phyloP scores from a whole-genome alignment of 2,797 vertebrate genomes.

The Apogon hyalosoma region DNA sequence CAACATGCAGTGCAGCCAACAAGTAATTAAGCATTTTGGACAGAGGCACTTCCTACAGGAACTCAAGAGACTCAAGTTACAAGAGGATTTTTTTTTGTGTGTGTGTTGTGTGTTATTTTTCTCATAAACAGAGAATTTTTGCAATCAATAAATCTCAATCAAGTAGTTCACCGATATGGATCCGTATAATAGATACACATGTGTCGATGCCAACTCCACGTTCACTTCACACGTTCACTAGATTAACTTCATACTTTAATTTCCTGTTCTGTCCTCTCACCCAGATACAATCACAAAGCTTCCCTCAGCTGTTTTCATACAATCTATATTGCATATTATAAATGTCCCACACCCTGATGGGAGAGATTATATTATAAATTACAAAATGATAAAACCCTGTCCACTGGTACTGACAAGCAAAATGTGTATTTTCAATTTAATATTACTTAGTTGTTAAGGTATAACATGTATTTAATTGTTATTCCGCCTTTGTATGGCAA shows the following conservation, averaged over 20 bases:
- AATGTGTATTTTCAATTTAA: neutral
- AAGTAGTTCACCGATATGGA: constrained; percentile 1
- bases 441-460: neutral
- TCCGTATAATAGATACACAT: constrained; percentile 6
- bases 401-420: neutral
- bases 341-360: neutral
- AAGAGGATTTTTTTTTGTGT: neutral
- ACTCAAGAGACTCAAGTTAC: neutral
- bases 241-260: constrained; percentile 28
- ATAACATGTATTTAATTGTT: neutral
- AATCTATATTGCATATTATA: neutral
- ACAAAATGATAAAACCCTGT: neutral
- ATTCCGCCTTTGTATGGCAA: constrained; percentile 6
- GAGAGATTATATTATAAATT: constrained; percentile 3
- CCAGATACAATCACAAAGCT: constrained; percentile 16
- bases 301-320: neutral
- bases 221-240: neutral
- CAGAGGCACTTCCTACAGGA: neutral
- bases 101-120: neutral
- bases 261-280: constrained; percentile 38
- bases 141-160: neutral
- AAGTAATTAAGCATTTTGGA: constrained; percentile 12
- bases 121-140: neutral
- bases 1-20: constrained; percentile 21
- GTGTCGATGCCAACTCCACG: neutral